A percentile compares a stretch with the other conserved stretches of the same genome.
Evolutionary conservation across 2,113 vertebrate species (phyloP).

Genomic region (Strix aluco): DNA sequence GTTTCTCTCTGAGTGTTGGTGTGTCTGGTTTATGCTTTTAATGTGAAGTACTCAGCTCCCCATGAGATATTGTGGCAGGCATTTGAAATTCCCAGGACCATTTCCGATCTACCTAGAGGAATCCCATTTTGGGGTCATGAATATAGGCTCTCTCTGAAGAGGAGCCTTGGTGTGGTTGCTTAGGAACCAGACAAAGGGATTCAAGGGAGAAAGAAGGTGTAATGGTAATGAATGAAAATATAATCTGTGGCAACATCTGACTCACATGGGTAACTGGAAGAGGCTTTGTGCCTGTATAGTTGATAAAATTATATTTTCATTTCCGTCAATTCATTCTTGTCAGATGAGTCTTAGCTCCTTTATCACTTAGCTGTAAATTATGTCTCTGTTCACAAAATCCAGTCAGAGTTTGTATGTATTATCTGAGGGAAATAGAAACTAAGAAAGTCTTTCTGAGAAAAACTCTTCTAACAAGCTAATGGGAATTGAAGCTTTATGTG

Average conservation of each 20-base stretch:
- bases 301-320: constrained; percentile 50
- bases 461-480: background rate
- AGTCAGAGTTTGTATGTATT: background rate
- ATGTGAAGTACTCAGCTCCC: background rate
- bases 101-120: constrained; percentile 3
- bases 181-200: constrained; percentile 71
- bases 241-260: constrained; percentile 56
- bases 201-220: constrained; percentile 51
- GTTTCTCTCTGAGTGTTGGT: background rate
- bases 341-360: background rate
- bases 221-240: constrained; percentile 69
- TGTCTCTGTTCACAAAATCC: background rate
- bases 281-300: constrained; percentile 29
- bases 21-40: background rate
- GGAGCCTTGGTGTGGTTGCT: constrained; percentile 64
- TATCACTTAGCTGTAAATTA: constrained; percentile 13
- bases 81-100: constrained; percentile 18
- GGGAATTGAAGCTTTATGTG: background rate
- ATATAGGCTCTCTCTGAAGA: constrained; percentile 31
- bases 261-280: constrained; percentile 45
- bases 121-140: constrained; percentile 22
- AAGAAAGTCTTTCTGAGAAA: background rate
- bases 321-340: constrained; percentile 21
- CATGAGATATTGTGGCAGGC: background rate
- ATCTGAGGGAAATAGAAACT: background rate